Evolutionary conservation across 2,888 invertebrate species (phyloP), one percentile per base, ranked within the genome.

Genomic region (Adelognathus sp.): DNA sequence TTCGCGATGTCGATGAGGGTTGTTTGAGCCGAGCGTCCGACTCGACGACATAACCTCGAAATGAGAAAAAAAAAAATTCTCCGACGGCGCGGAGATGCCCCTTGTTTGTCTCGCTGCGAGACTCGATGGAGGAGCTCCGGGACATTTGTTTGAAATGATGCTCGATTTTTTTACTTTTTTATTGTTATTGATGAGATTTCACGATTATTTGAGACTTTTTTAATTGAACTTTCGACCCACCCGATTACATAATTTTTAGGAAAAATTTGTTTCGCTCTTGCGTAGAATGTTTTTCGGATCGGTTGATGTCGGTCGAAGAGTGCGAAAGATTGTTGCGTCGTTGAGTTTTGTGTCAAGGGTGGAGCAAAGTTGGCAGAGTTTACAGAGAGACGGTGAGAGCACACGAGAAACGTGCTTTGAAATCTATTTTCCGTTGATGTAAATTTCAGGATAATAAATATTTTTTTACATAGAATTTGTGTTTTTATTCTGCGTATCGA

Each of bases 41-140:
- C 76, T 58, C 58, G 54, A 61, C 11, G 69, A 84, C 85, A 83
- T 85, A 85, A 85, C 85, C 85, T 84, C 74, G 39, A 70, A n/a
- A n/a, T n/a, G n/a, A n/a, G n/a, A n/a, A n/a, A n/a, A n/a, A n/a
- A n/a, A n/a, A n/a, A n/a, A n/a, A n/a, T n/a, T n/a, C n/a, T n/a
- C n/a, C n/a, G n/a, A n/a, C n/a, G n/a, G n/a, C n/a, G n/a, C n/a
- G n/a, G n/a, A n/a, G n/a, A n/a, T n/a, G n/a, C n/a, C n/a, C n/a
- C n/a, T n/a, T n/a, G n/a, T n/a, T n/a, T n/a, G n/a, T n/a, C n/a
- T n/a, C n/a, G n/a, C n/a, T n/a, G n/a, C n/a, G n/a, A n/a, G n/a
- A n/a, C n/a, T n/a, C n/a, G n/a, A n/a, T n/a, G n/a, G n/a, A n/a
- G n/a, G 46, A 50, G 46, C 9, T 50, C 39, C 73, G 56, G 61